Evolutionary conservation across 2,797 vertebrate species (phyloP), one percentile per base, ranked within the genome.

Genomic region (Hoplostethus atlanticus): DNA sequence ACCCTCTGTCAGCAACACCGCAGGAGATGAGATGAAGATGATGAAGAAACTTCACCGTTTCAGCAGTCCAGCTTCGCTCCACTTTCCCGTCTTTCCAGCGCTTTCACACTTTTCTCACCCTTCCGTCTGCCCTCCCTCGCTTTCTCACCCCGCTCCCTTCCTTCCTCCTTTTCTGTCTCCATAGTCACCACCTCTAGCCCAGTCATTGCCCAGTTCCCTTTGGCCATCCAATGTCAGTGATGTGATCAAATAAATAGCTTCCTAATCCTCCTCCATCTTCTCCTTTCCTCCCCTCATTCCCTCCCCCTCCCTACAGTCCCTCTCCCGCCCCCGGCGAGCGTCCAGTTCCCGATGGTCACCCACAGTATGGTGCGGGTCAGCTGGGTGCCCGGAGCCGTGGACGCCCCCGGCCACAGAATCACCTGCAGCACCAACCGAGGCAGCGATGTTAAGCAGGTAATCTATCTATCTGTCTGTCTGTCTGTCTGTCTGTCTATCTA

Each of bases 381-480:
- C 84, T 99, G 98, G 98, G 93, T 92, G 10, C 89, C 90, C 0
- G 91, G 91, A 0, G 91, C 86, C 0, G 68, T 47, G 0, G 91
- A 94, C 0, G 91, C 95, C 56, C 95, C 85, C 0, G 76, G 93
- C 0, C 95, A 97, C 81, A 95, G 80, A 0, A 72, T 99, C 84
- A 91, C 93, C 56, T 99, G 96, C 2, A 85, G 91, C 75, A 96
- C 97, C 53, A 93, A 96, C 80, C 91, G 94, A n/a, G 96, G 96
- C 63, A 95, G 95, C 68, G 96, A 94, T 16, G 81, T 94, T 0
- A 96, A 93, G 7, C 93, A 97, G 96, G 98, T 98, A 73, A 64
- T 12, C 21, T 21, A 21, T 21, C 1, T 21, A 21, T 21, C 21
- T 21, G 21, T 21, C 21, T 21, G 21, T 21, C 21, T 21, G 21